Evolutionary conservation across 1,140 invertebrate genomes (phyloP), one percentile per base, ranked within the genome.

Genomic region (Scaptomyza hsui): DNA sequence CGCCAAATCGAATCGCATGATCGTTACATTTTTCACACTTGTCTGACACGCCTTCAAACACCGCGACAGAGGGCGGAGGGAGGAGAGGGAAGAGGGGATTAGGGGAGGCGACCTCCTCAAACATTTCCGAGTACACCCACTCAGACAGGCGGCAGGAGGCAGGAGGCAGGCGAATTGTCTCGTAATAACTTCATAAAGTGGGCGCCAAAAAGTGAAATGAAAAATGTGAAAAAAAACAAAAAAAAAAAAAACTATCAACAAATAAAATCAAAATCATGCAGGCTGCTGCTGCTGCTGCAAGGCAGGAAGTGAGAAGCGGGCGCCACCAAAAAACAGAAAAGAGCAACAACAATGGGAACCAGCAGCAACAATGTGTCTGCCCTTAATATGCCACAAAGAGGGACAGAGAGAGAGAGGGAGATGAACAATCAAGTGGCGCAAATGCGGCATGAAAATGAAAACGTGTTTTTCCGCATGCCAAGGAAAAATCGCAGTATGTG

Each of bases 381-480:
- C 73, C 73, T 75, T 75, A 69, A 62, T 75, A 56, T 75, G 51
- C 41, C 26, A 6, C 26, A 29, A 29, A 29, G 2, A 21, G n/a
- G n/a, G n/a, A n/a, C n/a, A n/a, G n/a, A 21, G 4, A 21, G 4
- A 21, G 19, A 4, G 1, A 29, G 55, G 57, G 39, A 51, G 51
- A 62, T 44, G 39, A 51, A 78, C 39, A 89, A 77, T 86, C 65
- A 83, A 78, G 59, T 75, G 80, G 59, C 73, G 59, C 61, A 51
- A 37, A 61, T 16, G 73, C 74, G 61, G 73, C 78, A 75, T 74
- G 79, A 83, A 79, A 86, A 70, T 69, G 76, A 80, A 83, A 85
- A 86, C 81, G 74, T 70, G 80, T 83, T 85, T 85, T 83, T 85
- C 80, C 81, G 81, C 80, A 81, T 85, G 81, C 80, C 80, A 74